phyloP scores from a whole-genome alignment of 2,797 vertebrate species.

The Malurus leucopterus region DNA sequence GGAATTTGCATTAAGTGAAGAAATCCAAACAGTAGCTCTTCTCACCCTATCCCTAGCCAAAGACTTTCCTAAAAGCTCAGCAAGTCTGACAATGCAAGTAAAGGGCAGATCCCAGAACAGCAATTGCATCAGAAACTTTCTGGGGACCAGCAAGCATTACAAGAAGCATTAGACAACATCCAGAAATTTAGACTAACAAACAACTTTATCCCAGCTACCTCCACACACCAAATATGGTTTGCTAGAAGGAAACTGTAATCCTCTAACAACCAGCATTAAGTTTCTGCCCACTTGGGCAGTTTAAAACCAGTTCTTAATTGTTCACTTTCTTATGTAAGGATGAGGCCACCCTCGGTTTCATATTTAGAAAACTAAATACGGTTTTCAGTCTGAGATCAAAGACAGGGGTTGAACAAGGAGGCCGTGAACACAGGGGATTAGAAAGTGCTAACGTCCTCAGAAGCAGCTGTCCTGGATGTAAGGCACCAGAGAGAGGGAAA shows the following conservation, averaged over 20 bases:
- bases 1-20: neutral
- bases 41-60: neutral
- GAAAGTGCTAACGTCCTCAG: neutral
- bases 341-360: neutral
- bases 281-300: neutral
- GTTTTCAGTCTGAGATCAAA: neutral
- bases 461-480: neutral
- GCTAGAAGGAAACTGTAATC: neutral
- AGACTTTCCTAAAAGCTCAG: neutral
- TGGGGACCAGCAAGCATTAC: neutral
- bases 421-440: rapidly evolving
- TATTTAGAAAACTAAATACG: neutral
- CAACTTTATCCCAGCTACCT: neutral
- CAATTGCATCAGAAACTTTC: neutral
- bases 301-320: neutral
- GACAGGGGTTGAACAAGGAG: neutral
- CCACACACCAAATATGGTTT: neutral
- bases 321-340: neutral
- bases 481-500: neutral
- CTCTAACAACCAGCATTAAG: neutral
- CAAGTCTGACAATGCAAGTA: neutral
- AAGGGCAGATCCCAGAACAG: neutral
- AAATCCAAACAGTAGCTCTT: neutral
- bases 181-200: neutral
- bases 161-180: neutral